A percentile compares a stretch with the other conserved stretches of the same genome.
phyloP scores from a whole-genome alignment of 2,888 invertebrate species.

The Arge pagana region DNA sequence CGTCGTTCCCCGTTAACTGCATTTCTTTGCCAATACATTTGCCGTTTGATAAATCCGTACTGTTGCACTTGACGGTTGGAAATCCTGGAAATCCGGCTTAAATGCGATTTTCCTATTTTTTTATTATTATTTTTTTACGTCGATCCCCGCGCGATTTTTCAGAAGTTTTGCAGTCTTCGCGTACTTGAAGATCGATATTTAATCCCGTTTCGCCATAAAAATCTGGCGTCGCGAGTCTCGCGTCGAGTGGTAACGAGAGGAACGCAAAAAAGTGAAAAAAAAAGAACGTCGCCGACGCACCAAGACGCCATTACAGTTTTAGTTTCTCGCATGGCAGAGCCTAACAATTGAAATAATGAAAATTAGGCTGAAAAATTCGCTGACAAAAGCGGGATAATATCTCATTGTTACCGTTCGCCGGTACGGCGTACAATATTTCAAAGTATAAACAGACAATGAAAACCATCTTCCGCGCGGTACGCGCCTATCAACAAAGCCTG shows the following conservation, averaged over 20 bases:
- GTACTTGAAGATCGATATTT: too few species aligned
- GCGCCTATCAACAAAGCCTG: slow-evolving; percentile 17
- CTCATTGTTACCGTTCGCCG: slow-evolving; percentile 27
- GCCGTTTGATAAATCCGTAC: slow-evolving; percentile 51
- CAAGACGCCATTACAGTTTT: slow-evolving; percentile 25
- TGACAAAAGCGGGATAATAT: slow-evolving; percentile 36
- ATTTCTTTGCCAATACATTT: slow-evolving; percentile 49
- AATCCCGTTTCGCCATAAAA: too few species aligned
- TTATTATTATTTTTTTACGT: too few species aligned
- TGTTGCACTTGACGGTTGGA: too few species aligned
- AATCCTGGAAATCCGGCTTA: too few species aligned
- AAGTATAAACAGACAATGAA: slow-evolving; percentile 49
- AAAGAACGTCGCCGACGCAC: slow-evolving; percentile 26
- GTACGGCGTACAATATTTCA: slow-evolving; percentile 54
- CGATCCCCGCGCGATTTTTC: too few species aligned
- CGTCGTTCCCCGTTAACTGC: slow-evolving; percentile 47
- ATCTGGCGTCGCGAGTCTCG: too few species aligned
- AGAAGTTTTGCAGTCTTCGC: too few species aligned
- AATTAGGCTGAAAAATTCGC: slow-evolving; percentile 43
- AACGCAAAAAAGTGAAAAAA: slow-evolving; percentile 15
- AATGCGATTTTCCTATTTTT: too few species aligned
- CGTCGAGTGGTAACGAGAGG: slow-evolving; percentile 17
- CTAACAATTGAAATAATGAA: slow-evolving; percentile 41
- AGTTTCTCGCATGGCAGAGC: slow-evolving; percentile 3
- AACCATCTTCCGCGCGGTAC: slow-evolving; percentile 40